A percentile compares a stretch with the other conserved stretches of the same genome.
phyloP scores from a whole-genome alignment of 2,113 vertebrate genomes.

The Nothobranchius furzeri region DNA sequence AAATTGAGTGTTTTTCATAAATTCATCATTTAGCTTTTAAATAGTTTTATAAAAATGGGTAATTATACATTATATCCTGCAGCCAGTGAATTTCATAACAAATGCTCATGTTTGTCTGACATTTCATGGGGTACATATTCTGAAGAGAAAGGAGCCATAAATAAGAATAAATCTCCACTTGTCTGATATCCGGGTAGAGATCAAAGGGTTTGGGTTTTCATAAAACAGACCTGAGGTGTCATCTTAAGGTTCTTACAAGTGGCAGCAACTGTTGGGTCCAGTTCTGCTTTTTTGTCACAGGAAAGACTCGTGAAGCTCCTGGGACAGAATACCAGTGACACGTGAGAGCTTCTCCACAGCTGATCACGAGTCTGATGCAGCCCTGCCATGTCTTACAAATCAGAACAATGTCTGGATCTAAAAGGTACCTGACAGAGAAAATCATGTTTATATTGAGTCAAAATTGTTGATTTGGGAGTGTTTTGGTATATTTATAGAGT shows the following conservation, averaged over 20 bases:
- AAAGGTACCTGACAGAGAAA: slow-evolving; percentile 30
- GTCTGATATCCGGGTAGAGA: slow-evolving; percentile 18
- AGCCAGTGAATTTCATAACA: not conserved
- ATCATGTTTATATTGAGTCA: slow-evolving; percentile 45
- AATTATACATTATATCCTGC: not conserved
- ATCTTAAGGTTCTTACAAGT: slow-evolving; percentile 62
- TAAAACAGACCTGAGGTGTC: slow-evolving; percentile 44
- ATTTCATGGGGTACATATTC: not conserved
- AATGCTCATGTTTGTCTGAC: slow-evolving; percentile 15
- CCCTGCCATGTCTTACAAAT: slow-evolving; percentile 65
- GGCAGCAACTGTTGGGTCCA: slow-evolving; percentile 56
- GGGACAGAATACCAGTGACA: slow-evolving; percentile 68
- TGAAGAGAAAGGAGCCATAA: slow-evolving; percentile 35
- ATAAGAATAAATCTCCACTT: slow-evolving; percentile 41
- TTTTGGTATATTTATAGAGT: slow-evolving; percentile 49
- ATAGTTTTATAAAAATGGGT: not conserved
- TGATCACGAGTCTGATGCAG: slow-evolving; percentile 64
- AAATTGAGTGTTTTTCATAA: not conserved
- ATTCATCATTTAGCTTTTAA: not conserved
- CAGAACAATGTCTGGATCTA: slow-evolving; percentile 70
- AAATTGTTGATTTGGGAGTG: slow-evolving; percentile 35
- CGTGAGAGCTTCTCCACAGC: slow-evolving; percentile 73
- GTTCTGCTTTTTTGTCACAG: slow-evolving; percentile 69
- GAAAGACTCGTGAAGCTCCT: slow-evolving; percentile 69
- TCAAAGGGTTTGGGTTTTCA: slow-evolving; percentile 56